phyloP scores from a whole-genome alignment of 1,140 invertebrate genomes.

The Drosophila ananassae region DNA sequence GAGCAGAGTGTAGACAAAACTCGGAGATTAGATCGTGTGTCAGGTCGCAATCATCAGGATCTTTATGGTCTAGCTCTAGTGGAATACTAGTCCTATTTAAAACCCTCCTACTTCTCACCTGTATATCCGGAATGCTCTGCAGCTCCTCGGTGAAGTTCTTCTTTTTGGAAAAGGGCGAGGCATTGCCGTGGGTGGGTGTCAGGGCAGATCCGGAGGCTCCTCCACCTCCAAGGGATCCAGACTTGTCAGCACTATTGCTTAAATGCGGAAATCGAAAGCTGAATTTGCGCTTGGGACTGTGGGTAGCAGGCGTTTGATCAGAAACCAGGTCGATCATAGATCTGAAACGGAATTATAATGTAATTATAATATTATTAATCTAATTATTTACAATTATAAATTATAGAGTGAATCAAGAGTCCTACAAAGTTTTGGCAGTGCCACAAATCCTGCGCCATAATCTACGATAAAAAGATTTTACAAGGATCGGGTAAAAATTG shows the following conservation, averaged over 20 bases:
- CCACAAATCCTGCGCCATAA: no score
- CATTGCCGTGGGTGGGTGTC: constrained; percentile 53
- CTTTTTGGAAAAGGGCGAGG: constrained; percentile 84
- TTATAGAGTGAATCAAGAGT: no score
- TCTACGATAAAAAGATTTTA: no score
- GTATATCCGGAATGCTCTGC: constrained; percentile 94
- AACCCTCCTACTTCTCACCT: constrained; percentile 86
- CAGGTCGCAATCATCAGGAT: background rate
- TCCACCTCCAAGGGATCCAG: constrained; percentile 19
- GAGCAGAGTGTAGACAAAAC: constrained; percentile 49
- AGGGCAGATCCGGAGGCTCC: constrained; percentile 34
- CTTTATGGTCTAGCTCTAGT: constrained; percentile 27
- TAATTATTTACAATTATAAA: no score
- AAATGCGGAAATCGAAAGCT: constrained; percentile 91
- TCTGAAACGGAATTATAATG: constrained; percentile 56
- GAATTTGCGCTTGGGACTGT: constrained; percentile 93
- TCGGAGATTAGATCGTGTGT: constrained; percentile 51
- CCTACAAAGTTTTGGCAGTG: no score
- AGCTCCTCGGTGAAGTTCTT: constrained; percentile 95
- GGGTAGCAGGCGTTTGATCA: constrained; percentile 88
- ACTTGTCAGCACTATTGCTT: constrained; percentile 59
- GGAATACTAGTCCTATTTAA: background rate
- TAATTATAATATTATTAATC: no score
- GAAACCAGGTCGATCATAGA: constrained; percentile 93
- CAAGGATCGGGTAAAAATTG: no score